These are phyloP conservation scores for Leiothrix lutea DNA, from an alignment of 2,113 vertebrate species.

Conservation along the genomic window DNA sequence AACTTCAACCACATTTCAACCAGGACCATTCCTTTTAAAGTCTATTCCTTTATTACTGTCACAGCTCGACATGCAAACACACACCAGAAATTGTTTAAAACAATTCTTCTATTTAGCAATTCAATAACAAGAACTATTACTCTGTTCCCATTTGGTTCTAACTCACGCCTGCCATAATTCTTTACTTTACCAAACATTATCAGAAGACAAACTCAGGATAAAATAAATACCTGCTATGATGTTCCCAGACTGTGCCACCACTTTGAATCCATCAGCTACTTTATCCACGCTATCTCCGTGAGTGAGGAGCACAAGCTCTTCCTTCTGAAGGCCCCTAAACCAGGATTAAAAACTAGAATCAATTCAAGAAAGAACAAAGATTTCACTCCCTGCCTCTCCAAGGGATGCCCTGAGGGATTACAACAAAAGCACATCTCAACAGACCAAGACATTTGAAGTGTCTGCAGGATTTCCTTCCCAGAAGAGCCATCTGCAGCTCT, in stretches of 20 bases:
- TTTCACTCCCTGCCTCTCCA: not conserved
- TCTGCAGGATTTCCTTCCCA: not conserved
- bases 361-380: not conserved
- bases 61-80: not conserved
- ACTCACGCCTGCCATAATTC: not conserved
- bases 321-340: conserved; percentile 94
- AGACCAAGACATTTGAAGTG: not conserved
- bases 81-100: not conserved
- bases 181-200: not conserved
- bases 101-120: not conserved
- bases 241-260: conserved; percentile 94
- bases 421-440: rapidly evolving
- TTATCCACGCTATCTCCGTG: conserved; percentile 99
- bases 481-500: not conserved
- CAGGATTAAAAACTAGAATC: not conserved
- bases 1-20: not conserved
- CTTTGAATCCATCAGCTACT: conserved; percentile 97
- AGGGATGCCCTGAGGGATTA: not conserved
- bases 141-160: not conserved
- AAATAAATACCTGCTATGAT: conserved; percentile 89
- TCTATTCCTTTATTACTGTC: not conserved
- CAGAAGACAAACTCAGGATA: not conserved
- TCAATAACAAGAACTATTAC: not conserved
- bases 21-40: not conserved
- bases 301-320: conserved; percentile 93